Conservation (phyloP, 2,888 invertebrate genomes). For the Agriopis marginaria region DNA sequence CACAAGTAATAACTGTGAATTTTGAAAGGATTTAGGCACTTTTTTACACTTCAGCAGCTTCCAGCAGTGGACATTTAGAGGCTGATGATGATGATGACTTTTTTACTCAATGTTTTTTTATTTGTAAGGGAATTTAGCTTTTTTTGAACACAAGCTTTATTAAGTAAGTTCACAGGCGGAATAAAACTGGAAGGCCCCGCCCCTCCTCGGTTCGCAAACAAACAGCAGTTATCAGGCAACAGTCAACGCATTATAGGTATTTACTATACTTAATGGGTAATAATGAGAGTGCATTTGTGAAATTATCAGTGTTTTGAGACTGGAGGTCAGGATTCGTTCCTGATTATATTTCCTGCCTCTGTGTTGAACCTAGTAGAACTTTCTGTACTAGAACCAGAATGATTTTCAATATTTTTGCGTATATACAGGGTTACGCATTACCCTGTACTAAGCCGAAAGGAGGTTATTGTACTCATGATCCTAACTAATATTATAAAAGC, state of each 20-base stretch:
- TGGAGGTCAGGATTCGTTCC: slow-evolving; percentile 10
- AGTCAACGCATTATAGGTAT: slow-evolving; percentile 1
- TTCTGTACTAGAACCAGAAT: neutral
- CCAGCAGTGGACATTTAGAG: no score
- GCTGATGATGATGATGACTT: neutral
- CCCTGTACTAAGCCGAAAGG: no score
- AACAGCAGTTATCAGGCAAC: slow-evolving; percentile 7
- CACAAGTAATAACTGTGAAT: no score
- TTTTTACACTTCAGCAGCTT: neutral
- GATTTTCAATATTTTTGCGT: no score
- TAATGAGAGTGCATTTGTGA: slow-evolving; percentile 8
- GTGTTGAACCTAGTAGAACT: neutral
- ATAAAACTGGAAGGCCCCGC: slow-evolving; percentile 2
- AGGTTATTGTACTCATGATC: no score
- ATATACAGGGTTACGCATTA: neutral
- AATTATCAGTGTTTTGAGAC: slow-evolving; percentile 1
- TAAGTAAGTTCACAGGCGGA: slow-evolving; percentile 1
- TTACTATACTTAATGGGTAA: neutral
- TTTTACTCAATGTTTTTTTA: neutral
- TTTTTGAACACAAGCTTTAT: slow-evolving; percentile 7
- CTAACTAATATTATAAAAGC: no score
- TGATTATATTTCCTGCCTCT: neutral
- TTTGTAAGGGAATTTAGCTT: neutral
- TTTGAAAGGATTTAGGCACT: neutral
- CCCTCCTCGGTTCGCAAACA: neutral